These are phyloP conservation scores for Leiothrix lutea DNA, from an alignment of 2,113 vertebrate species.

Conservation along the genomic window DNA sequence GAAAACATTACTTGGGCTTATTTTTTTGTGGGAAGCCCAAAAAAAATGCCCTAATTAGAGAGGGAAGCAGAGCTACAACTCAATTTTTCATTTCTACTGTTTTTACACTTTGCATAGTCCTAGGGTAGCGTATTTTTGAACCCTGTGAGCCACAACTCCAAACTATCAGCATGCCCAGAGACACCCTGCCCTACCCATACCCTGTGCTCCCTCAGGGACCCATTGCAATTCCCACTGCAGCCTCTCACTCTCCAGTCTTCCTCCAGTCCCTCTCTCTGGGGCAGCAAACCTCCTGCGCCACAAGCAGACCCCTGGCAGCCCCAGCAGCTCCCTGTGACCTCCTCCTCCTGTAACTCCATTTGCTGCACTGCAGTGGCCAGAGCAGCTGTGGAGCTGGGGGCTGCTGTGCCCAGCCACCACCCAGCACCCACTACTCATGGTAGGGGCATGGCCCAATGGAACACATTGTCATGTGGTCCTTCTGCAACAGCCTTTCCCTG, in stretches of 20 bases:
- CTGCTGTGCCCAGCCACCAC: not conserved
- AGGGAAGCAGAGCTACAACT: not conserved
- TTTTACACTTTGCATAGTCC: not conserved
- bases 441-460: fast-evolving
- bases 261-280: not conserved
- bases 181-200: not conserved
- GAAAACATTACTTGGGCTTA: not conserved
- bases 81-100: not conserved
- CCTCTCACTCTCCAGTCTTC: not conserved
- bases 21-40: not conserved
- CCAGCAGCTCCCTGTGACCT: not conserved
- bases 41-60: not conserved
- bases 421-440: fast-evolving
- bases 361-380: fast-evolving
- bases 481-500: not conserved
- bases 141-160: fast-evolving
- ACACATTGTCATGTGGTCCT: not conserved
- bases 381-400: not conserved
- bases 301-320: fast-evolving
- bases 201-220: not conserved
- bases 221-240: fast-evolving
- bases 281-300: not conserved
- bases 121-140: not conserved
- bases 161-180: not conserved
- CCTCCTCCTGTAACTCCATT: not conserved